phyloP scores from a whole-genome alignment of 2,113 vertebrate genomes.

The Phylloscopus whistleri region DNA sequence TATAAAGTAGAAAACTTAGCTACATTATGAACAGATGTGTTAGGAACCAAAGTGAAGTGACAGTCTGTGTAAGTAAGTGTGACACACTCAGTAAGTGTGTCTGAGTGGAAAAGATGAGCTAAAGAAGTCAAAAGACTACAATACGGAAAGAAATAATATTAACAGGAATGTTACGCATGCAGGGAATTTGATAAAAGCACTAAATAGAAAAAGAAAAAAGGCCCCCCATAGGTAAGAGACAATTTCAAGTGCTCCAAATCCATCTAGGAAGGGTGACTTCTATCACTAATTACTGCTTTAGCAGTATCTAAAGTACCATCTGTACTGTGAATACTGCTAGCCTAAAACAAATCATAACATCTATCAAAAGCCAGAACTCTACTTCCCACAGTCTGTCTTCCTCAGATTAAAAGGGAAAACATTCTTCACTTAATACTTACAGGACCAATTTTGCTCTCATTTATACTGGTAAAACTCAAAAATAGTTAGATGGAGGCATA shows the following conservation, averaged over 20 bases:
- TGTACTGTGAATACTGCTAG: slow-evolving; percentile 73
- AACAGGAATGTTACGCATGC: neutral
- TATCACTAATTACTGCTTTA: slow-evolving; percentile 52
- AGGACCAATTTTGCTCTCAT: neutral
- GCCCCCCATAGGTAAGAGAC: neutral
- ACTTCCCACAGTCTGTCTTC: slow-evolving; percentile 21
- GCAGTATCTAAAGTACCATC: slow-evolving; percentile 39
- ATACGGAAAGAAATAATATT: neutral
- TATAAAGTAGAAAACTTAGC: neutral
- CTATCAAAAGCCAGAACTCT: slow-evolving; percentile 57
- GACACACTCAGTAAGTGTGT: neutral
- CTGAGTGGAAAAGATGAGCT: neutral
- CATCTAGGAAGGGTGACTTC: slow-evolving; percentile 15
- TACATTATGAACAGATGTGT: neutral
- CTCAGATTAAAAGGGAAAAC: neutral
- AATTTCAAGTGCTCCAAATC: slow-evolving; percentile 42
- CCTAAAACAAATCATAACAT: slow-evolving; percentile 70
- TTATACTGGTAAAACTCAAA: neutral
- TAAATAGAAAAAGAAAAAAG: slow-evolving; percentile 35
- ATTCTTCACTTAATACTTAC: neutral
- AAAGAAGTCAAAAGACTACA: neutral
- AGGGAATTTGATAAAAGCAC: slow-evolving; percentile 24
- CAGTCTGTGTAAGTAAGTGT: too few relatives aligned
- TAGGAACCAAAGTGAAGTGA: neutral
- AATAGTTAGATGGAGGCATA: neutral